Evolutionary conservation across 1,140 invertebrate genomes (phyloP), one percentile per base, ranked within the genome.

Genomic region (Apis mellifera): DNA sequence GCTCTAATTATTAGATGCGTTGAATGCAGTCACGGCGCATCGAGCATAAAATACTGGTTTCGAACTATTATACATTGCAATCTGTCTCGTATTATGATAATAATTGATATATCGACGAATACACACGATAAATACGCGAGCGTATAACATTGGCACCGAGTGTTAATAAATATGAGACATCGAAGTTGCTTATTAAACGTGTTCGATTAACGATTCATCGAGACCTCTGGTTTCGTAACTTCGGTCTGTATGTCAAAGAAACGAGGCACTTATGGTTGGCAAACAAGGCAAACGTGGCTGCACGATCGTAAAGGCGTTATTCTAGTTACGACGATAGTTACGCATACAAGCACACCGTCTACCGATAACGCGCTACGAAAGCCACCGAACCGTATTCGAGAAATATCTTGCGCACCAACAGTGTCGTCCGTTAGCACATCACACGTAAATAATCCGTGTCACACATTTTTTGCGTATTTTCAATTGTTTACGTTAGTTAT

Each of bases 171-270:
- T 74, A 73, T 26, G 54, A 52, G 52, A 54, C 62, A 66, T n/a
- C 21, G 52, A n/a, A 55, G 62, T 52, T 74, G 59, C 50, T 80
- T 48, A 65, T 80, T 80, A 68, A 48, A 60, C 19, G 54, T 52
- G 48, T 64, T 82, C 55, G 65, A 77, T 54, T 50, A 9, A 21
- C 65, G 26, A 62, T 52, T 59, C 48, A 54, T 42, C 54, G 17
- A 54, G 66, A 48, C 23, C 55, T 82, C 48, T 23, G 60, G 62
- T 76, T 82, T 82, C 79, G 48, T 54, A 82, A 73, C 72, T 59
- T 82, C 11, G n/a, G 7, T 21, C 54, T 59, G 19, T 17, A 23
- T 52, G n/a, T 66, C 59, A 23, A 59, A 75, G 52, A 75, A 66
- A 66, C 42, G 42, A 26, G 15, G 5, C 23, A 19, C 9, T 54